Evolutionary conservation across 2,797 vertebrate genomes (phyloP).

Genomic region (Xenentodon cancila): DNA sequence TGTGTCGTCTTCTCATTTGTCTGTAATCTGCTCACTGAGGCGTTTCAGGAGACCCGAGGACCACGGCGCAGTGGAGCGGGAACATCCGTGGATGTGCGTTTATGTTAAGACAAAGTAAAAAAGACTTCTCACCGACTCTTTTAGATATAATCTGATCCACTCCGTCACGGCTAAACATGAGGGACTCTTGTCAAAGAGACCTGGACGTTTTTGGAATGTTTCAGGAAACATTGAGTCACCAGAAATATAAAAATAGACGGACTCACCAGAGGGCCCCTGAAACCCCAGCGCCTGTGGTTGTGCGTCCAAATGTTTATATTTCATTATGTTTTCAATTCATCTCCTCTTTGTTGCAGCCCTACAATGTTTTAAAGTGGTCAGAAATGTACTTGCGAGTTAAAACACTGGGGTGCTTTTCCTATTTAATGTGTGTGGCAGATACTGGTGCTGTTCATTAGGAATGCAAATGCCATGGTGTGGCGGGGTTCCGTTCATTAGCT

Average conservation of each 20-base stretch:
- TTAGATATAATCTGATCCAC: neutral
- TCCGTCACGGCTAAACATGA: too few species aligned
- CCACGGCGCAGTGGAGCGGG: slow-evolving; percentile 28
- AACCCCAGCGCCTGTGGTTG: slow-evolving; percentile 13
- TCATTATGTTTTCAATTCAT: slow-evolving; percentile 27
- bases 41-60: slow-evolving; percentile 58
- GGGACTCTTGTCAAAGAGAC: neutral
- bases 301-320: neutral
- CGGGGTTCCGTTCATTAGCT: slow-evolving; percentile 75
- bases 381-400: slow-evolving; percentile 60
- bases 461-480: slow-evolving; percentile 69
- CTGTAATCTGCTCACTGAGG: slow-evolving; percentile 70
- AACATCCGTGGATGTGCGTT: slow-evolving; percentile 3
- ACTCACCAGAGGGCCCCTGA: slow-evolving; percentile 48
- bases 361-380: slow-evolving; percentile 60
- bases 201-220: slow-evolving; percentile 1
- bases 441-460: slow-evolving; percentile 64
- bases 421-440: slow-evolving; percentile 68
- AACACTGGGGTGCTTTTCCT: slow-evolving; percentile 67
- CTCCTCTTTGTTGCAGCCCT: slow-evolving; percentile 24
- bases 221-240: slow-evolving; percentile 1
- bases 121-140: neutral
- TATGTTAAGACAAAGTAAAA: neutral
- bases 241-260: slow-evolving; percentile 30
- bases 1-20: slow-evolving; percentile 71